Base-by-base conservation (phyloP, 2,888 invertebrate species). In the Cephus pulcher region DNA sequence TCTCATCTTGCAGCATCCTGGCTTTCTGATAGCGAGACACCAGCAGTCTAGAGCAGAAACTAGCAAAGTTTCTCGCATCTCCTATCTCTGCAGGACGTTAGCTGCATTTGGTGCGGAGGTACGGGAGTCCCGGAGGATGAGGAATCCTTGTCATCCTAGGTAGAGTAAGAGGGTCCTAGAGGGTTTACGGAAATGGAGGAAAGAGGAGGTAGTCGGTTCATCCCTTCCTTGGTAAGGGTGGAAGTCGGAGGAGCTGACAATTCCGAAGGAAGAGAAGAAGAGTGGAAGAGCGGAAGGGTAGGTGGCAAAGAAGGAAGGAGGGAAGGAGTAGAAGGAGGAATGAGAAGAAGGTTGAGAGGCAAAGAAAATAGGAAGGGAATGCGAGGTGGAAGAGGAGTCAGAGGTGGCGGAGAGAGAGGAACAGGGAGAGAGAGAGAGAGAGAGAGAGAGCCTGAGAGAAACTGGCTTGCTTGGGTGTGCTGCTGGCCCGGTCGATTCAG, bases 401-500 rank as follows among this genome's bases (percentile, higher is more conserved):
- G 84, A 85, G 80, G 79, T 78, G 79, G 78, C 75, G 79, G 76
- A 32, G 23, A 70, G 73, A 40, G 74, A 34, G 80, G 77, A 78
- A 79, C 76, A 81, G 80, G 73, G 78, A 81, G 80, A 75, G 73
- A 79, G 80, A 75, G 40, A 40, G 15, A 40, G 15, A 77, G 75
- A 56, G 77, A 75, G 40, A 40, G 40, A 40, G 40, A 40, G 40
- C 15, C 40, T 37, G 40, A 37, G 40, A 40, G 40, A 40, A 40
- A 40, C 40, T 81, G 83, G 83, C 82, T 79, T 80, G 86, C 82
- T 86, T 81, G 86, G 88, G 86, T 84, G 84, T 88, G 88, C 86
- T 85, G 86, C 85, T 86, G 85, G 87, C 88, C 89, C 89, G 90
- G 90, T 90, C 90, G 90, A 90, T 90, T 89, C 90, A 89, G 90